phyloP scores from a whole-genome alignment of 2,888 invertebrate species.

The Halocaridina rubra region DNA sequence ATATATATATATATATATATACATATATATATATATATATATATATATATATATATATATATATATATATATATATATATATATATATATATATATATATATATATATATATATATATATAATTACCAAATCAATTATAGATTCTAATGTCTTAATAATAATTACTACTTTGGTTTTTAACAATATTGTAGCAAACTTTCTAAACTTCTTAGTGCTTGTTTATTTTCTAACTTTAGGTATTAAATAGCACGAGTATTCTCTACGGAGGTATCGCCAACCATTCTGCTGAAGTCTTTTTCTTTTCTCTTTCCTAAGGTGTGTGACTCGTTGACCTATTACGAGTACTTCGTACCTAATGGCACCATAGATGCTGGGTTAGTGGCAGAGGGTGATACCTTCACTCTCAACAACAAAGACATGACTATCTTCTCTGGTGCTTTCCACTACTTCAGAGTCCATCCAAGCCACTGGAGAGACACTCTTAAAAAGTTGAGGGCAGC shows the following conservation, averaged over 20 bases:
- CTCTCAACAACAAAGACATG: conserved; percentile 70
- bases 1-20: background rate
- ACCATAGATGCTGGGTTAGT: conserved; percentile 67
- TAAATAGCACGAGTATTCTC: too few relatives aligned
- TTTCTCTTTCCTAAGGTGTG: background rate
- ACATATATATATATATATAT: background rate
- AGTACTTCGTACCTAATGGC: conserved; percentile 65
- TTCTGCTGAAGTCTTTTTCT: too few relatives aligned
- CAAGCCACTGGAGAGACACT: conserved; percentile 72
- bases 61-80: background rate
- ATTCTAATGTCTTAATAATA: too few relatives aligned
- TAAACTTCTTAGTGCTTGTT: too few relatives aligned
- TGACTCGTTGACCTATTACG: conserved; percentile 38
- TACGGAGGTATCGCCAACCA: too few relatives aligned
- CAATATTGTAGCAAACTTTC: too few relatives aligned
- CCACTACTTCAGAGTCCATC: conserved; percentile 72
- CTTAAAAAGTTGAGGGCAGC: conserved; percentile 71
- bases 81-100: background rate
- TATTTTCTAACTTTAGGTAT: too few relatives aligned
- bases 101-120: background rate
- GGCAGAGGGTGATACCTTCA: conserved; percentile 64
- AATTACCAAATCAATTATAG: background rate
- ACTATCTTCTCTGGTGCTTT: conserved; percentile 72
- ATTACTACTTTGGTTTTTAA: too few relatives aligned
- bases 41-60: background rate